phyloP scores from a whole-genome alignment of 2,113 vertebrate genomes.

The Hippoglossus stenolepis region DNA sequence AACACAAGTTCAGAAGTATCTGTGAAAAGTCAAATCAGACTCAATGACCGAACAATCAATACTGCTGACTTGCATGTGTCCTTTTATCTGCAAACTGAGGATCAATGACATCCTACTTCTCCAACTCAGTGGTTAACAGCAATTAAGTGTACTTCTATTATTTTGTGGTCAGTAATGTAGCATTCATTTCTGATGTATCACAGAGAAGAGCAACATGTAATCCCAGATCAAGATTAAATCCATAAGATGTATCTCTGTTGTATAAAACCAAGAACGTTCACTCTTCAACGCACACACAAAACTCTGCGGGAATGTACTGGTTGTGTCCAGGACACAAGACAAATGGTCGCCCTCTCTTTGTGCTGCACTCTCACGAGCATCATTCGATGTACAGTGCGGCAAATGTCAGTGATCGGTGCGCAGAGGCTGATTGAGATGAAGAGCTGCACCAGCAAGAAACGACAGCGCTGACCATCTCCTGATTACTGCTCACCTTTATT shows the following conservation, averaged over 20 bases:
- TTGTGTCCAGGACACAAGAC: constrained; percentile 30
- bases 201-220: no score
- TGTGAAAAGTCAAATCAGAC: background rate
- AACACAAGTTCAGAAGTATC: background rate
- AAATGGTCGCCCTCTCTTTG: constrained; percentile 33
- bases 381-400: background rate
- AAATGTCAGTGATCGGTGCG: constrained; percentile 48
- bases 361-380: background rate
- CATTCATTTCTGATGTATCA: no score
- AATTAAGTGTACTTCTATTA: background rate
- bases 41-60: background rate
- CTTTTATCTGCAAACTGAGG: no score
- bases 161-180: no score
- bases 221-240: no score
- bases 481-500: constrained; percentile 78
- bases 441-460: constrained; percentile 33
- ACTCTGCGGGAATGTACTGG: no score
- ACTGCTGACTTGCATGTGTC: background rate
- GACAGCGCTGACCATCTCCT: constrained; percentile 74
- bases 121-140: background rate
- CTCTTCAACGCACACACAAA: no score
- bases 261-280: constrained; percentile 32
- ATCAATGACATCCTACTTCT: no score
- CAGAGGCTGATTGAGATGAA: constrained; percentile 64
- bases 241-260: background rate